phyloP scores from a whole-genome alignment of 2,888 invertebrate genomes.

The Aphodius granarius region DNA sequence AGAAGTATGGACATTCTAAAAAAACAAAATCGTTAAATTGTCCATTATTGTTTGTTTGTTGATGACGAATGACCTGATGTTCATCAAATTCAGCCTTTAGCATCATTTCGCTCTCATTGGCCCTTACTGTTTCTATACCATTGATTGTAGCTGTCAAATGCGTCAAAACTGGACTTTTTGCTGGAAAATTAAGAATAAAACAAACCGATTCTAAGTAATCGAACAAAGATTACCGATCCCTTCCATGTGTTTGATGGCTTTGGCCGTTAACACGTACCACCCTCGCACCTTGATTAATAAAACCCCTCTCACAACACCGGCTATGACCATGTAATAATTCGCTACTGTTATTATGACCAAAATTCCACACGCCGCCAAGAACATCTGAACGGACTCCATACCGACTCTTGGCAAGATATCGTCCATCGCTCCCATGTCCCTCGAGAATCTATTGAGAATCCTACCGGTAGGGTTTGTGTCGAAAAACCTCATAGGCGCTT shows the following conservation, averaged over 20 bases:
- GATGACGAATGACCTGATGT: conserved; percentile 56
- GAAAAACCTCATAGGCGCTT: conserved; percentile 81
- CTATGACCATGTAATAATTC: conserved; percentile 65
- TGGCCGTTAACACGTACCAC: conserved; percentile 69
- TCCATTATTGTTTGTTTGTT: background rate
- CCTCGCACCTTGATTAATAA: conserved; percentile 66
- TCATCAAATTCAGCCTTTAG: conserved; percentile 62
- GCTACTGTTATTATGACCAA: conserved; percentile 69
- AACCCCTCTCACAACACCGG: conserved; percentile 61
- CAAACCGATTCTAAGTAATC: background rate
- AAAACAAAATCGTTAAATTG: background rate
- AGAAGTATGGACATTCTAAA: conserved; percentile 68
- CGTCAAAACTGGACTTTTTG: conserved; percentile 78
- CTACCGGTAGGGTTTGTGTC: conserved; percentile 78
- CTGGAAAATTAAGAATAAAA: conserved; percentile 51
- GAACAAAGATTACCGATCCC: conserved; percentile 51
- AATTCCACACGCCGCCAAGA: conserved; percentile 69
- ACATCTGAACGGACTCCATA: conserved; percentile 59
- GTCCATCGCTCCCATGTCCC: conserved; percentile 69
- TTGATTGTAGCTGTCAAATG: conserved; percentile 74
- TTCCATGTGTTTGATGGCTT: conserved; percentile 68
- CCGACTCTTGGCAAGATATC: conserved; percentile 59
- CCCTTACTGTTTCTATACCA: conserved; percentile 75
- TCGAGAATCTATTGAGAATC: conserved; percentile 43
- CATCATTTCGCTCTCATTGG: conserved; percentile 64